Conservation (phyloP, 2,113 vertebrate species). For the Rhineura floridana region DNA sequence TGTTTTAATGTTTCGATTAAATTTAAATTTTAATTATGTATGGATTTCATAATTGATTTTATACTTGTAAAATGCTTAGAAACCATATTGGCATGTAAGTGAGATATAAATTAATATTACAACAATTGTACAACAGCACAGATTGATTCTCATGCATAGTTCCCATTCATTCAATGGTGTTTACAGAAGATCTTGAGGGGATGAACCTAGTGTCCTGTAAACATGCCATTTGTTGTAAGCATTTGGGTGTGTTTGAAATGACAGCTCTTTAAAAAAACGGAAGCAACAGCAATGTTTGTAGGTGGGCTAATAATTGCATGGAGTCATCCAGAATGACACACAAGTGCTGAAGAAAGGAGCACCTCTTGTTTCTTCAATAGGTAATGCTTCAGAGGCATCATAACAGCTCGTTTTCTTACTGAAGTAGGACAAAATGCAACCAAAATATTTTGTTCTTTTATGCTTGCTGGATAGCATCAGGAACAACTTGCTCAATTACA, state of each 20-base stretch:
- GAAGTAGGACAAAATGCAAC: constrained; percentile 7
- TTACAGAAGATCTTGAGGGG: not conserved
- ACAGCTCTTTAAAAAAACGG: not conserved
- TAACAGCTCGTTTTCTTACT: not conserved
- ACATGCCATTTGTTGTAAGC: constrained; percentile 22
- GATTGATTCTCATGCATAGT: not conserved
- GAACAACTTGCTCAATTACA: constrained; percentile 42
- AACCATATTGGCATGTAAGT: too few species aligned
- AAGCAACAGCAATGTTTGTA: constrained; percentile 15
- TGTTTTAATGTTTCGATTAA: too few species aligned
- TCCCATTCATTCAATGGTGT: not conserved
- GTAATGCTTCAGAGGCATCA: constrained; percentile 6
- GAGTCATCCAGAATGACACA: constrained; percentile 29
- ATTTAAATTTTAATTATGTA: too few species aligned
- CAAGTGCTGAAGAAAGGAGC: not conserved
- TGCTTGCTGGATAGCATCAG: not conserved
- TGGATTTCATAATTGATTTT: too few species aligned
- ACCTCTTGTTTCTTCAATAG: not conserved
- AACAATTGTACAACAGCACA: not conserved
- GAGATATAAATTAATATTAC: too few species aligned
- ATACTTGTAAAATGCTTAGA: too few species aligned
- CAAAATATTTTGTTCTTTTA: constrained; percentile 34
- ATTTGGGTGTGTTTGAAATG: not conserved
- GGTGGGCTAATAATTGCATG: constrained; percentile 2
- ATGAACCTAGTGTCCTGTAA: not conserved